Conservation (phyloP, 2,113 vertebrate species). For the Mola mola region DNA sequence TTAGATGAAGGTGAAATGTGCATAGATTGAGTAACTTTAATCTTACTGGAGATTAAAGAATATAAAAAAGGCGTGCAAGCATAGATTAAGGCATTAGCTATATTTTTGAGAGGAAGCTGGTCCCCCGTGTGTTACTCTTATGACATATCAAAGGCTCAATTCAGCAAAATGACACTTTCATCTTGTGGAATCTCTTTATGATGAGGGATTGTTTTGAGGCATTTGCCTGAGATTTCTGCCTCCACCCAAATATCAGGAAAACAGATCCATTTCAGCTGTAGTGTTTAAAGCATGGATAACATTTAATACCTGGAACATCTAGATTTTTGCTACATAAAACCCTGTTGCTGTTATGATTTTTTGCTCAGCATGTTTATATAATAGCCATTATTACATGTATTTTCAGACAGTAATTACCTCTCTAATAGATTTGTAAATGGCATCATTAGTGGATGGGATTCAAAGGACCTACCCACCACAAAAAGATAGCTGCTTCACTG, state of each 20-base stretch:
- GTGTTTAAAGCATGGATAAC: not conserved
- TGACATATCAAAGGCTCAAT: not conserved
- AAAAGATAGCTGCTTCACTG: too few species aligned
- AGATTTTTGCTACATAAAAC: too few species aligned
- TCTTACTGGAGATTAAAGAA: slow-evolving; percentile 6
- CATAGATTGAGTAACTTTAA: slow-evolving; percentile 11
- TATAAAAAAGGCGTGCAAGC: not conserved
- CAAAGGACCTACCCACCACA: too few species aligned
- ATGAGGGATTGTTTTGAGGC: not conserved
- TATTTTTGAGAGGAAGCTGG: not conserved
- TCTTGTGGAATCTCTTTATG: not conserved
- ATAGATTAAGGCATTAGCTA: not conserved
- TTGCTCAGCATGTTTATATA: not conserved
- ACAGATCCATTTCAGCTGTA: not conserved
- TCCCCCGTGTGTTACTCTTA: not conserved
- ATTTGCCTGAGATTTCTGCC: not conserved
- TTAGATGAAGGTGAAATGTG: slow-evolving; percentile 43
- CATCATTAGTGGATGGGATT: too few species aligned
- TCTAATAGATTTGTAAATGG: too few species aligned
- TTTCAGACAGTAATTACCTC: too few species aligned
- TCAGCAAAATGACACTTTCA: not conserved
- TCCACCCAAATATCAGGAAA: not conserved
- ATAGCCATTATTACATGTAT: not conserved
- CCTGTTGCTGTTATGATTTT: not conserved
- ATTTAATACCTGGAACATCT: not conserved